These are phyloP conservation scores for Coelopa frigida DNA, from an alignment of 1,140 invertebrate species.

Conservation along the genomic window DNA sequence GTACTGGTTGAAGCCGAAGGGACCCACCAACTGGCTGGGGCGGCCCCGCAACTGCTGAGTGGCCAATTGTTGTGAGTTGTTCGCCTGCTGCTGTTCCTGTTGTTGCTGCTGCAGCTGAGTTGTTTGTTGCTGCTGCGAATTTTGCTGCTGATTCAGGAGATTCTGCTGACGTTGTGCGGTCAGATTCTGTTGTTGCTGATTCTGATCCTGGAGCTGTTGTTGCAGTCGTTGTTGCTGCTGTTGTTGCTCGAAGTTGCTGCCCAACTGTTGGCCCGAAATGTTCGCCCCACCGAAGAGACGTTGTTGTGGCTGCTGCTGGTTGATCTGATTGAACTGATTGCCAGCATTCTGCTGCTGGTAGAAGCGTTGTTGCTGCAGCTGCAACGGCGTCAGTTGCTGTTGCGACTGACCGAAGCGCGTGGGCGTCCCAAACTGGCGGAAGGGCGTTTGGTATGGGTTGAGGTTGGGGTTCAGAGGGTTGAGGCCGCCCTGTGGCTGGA, in stretches of 20 bases:
- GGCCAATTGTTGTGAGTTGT: conserved; percentile 28
- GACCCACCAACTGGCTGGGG: conserved; percentile 34
- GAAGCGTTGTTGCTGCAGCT: conserved; percentile 17
- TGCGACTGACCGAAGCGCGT: conserved; percentile 25
- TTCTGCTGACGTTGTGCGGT: conserved; percentile 16
- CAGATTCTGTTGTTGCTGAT: conserved; percentile 24
- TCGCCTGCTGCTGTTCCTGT: conserved; percentile 15
- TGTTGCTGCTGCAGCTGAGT: conserved; percentile 17
- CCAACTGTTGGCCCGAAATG: background rate
- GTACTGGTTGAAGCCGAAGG: conserved; percentile 37
- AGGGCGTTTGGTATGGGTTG: conserved; percentile 39
- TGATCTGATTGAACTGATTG: conserved; percentile 5
- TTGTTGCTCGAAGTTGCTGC: conserved; percentile 14
- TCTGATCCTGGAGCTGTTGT: conserved; percentile 24
- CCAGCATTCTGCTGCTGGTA: conserved; percentile 14
- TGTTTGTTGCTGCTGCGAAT: conserved; percentile 23
- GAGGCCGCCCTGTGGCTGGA: conserved; percentile 39
- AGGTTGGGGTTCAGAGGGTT: conserved; percentile 37
- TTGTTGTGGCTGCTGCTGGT: background rate
- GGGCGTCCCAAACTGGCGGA: conserved; percentile 21
- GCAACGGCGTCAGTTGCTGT: conserved; percentile 23
- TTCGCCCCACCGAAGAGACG: background rate
- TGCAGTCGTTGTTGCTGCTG: conserved; percentile 22
- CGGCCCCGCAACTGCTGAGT: conserved; percentile 36
- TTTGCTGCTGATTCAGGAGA: conserved; percentile 26